Base-by-base conservation (phyloP, 2,797 vertebrate genomes). In the Poecile montanus region DNA sequence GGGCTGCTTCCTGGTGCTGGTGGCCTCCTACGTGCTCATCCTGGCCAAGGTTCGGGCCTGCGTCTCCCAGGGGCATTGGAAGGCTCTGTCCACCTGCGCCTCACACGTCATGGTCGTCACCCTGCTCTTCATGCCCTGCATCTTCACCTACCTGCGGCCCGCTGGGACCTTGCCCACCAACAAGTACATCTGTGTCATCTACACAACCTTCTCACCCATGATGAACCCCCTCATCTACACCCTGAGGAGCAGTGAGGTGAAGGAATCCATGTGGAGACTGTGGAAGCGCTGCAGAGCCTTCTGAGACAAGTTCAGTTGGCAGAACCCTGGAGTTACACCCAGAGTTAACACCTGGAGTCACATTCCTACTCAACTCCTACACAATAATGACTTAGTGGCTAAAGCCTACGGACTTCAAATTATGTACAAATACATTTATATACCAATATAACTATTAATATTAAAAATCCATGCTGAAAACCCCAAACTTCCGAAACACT, bases 201-300 rank as follows among this genome's bases (percentile, higher is more conserved):
- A 96, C 47, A 98, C 97, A 2, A 67, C 96, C 61, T 38, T 98
- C 32, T 97, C 95, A 1, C 97, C 97, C 0, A 78, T 97, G 96
- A 71, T 97, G 70, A 98, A 97, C 53, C 97, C 97, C 11, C 40
- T 98, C 63, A 97, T 97, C 81, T 98, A 97, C 8, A 98, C 97
- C 13, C 70, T 98, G 88, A 97, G 97, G 88, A 98, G 97, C 22
- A 61, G 80, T 0, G 97, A 97, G 88, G 90, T 98, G 34, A 98
- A 97, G 60, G 95, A 54, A 5, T 85, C 95, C 54, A 93, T 97
- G 86, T 79, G 85, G 82, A 97, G 89, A 40, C 4, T 97, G 17
- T 96, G 97, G 95, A 36, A 47, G 50, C 1, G 1, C 20, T 76
- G 78, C 50, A 53, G 66, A 44, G n/a, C 25, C 70, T 72, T 22